phyloP scores from a whole-genome alignment of 2,797 vertebrate genomes.

The Capromys pilorides region DNA sequence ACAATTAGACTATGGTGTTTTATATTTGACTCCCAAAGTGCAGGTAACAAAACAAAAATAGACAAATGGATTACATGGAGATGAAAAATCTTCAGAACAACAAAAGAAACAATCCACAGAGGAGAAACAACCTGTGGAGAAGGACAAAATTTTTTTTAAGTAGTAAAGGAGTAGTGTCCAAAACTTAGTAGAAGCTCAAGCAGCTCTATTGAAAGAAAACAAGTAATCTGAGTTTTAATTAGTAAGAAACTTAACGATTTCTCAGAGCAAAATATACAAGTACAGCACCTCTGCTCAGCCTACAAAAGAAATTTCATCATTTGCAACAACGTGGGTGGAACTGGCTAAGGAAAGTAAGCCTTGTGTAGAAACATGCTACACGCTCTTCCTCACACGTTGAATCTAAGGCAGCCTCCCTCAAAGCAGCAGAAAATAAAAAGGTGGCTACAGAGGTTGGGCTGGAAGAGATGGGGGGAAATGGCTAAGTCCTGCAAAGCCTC shows the following conservation, averaged over 20 bases:
- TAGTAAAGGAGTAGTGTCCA: not conserved
- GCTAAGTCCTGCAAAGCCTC: too few species aligned
- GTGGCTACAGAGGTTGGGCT: not conserved
- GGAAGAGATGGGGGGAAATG: not conserved
- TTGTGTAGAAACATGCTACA: not conserved
- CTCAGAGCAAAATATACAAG: not conserved
- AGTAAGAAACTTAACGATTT: not conserved
- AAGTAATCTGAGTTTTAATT: not conserved
- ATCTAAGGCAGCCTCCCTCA: not conserved
- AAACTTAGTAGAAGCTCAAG: not conserved
- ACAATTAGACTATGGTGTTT: not conserved
- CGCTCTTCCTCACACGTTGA: too few species aligned
- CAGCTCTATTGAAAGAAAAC: not conserved
- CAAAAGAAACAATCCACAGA: not conserved
- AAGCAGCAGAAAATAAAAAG: not conserved
- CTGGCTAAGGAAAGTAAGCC: not conserved
- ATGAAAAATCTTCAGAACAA: not conserved
- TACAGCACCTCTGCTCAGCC: not conserved
- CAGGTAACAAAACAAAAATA: not conserved
- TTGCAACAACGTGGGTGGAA: not conserved
- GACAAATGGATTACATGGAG: not conserved
- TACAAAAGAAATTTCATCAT: not conserved
- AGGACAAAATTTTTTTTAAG: not conserved
- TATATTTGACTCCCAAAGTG: not conserved
- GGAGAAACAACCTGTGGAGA: not conserved